Evolutionary conservation across 2,888 invertebrate genomes (phyloP).

Genomic region (Oeneis ivallda): DNA sequence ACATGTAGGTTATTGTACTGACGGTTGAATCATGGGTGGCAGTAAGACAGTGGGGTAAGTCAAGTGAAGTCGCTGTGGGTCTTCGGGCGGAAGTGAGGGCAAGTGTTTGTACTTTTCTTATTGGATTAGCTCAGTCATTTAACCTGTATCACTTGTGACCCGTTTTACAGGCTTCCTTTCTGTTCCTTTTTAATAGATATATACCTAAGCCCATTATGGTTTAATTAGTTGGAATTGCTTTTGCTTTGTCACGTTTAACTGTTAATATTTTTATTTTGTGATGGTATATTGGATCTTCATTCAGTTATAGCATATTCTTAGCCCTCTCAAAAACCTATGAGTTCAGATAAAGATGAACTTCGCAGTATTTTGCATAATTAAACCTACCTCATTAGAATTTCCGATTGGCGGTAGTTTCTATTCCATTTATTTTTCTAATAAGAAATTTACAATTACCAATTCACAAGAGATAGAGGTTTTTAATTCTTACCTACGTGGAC

Average conservation of each 20-base stretch:
- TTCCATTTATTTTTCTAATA: not conserved
- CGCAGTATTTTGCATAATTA: not conserved
- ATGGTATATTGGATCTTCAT: not conserved
- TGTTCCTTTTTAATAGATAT: conserved; percentile 32
- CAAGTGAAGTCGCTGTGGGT: conserved; percentile 71
- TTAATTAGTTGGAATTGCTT: conserved; percentile 36
- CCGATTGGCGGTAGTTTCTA: not conserved
- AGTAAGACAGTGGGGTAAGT: conserved; percentile 77
- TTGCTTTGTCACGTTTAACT: conserved; percentile 30
- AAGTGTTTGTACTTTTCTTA: conserved; percentile 80
- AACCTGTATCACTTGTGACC: conserved; percentile 77
- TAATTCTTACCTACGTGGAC: not conserved
- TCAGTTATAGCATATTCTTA: not conserved
- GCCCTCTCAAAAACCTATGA: too few relatives aligned
- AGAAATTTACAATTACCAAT: too few relatives aligned
- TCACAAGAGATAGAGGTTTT: not conserved
- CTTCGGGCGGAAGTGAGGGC: conserved; percentile 76
- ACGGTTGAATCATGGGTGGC: conserved; percentile 56
- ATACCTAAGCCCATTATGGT: conserved; percentile 37
- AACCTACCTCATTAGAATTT: not conserved
- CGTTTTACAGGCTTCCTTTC: conserved; percentile 70
- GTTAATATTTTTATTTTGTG: conserved; percentile 2
- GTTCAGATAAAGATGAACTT: not conserved
- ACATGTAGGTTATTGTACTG: conserved; percentile 42
- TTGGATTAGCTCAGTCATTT: conserved; percentile 76